A percentile compares a stretch with the other conserved stretches of the same genome.
These are phyloP conservation scores for Lacerta viridis DNA, from an alignment of 2,797 vertebrate genomes.

Conservation along the genomic window DNA sequence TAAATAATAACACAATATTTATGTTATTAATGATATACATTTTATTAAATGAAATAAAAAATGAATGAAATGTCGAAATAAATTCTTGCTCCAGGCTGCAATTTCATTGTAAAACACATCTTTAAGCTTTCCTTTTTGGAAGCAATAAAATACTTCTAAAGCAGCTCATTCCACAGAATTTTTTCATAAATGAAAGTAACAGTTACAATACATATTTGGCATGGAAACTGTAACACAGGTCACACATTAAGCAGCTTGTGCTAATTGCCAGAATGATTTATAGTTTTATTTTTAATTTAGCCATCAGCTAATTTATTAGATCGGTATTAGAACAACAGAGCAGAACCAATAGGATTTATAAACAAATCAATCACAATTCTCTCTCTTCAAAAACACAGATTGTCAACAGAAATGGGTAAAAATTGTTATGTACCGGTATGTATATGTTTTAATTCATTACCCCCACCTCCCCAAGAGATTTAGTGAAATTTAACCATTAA, in stretches of 20 bases:
- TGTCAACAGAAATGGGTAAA: not conserved
- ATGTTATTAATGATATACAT: no score
- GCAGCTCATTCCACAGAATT: not conserved
- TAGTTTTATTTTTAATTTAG: constrained; percentile 1
- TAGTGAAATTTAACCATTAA: not conserved
- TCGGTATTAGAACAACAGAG: not conserved
- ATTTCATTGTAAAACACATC: not conserved
- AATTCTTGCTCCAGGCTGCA: not conserved
- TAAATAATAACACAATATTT: no score
- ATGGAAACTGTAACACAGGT: not conserved
- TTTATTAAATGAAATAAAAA: no score
- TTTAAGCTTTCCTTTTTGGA: not conserved
- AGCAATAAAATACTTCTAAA: not conserved
- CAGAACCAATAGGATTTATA: constrained; percentile 9
- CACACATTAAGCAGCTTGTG: not conserved
- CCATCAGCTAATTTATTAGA: constrained; percentile 1
- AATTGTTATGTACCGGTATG: not conserved
- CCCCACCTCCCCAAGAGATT: not conserved
- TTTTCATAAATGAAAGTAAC: not conserved
- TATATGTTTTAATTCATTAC: not conserved
- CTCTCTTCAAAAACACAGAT: not conserved
- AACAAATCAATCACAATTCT: constrained; percentile 9
- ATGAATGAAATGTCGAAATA: not conserved
- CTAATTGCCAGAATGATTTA: not conserved
- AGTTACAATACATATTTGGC: not conserved